Evolutionary conservation across 2,888 invertebrate species (phyloP).

Genomic region (Germaria angustata): DNA sequence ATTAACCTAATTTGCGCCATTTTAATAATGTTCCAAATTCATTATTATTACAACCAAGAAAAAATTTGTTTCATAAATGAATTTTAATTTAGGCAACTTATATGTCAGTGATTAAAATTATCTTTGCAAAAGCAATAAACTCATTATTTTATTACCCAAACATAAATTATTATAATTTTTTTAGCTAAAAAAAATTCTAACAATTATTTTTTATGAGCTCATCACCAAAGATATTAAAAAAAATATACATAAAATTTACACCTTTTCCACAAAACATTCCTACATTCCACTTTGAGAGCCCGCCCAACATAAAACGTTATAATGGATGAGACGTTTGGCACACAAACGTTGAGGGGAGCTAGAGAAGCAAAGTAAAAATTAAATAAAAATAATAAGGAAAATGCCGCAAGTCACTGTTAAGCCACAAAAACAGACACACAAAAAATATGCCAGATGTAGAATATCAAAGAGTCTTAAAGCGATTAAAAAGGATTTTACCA

Average conservation of each 20-base stretch:
- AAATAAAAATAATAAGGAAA: slow-evolving; percentile 46
- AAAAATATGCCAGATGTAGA: slow-evolving; percentile 51
- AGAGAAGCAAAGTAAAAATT: background rate
- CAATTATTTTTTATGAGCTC: slow-evolving; percentile 51
- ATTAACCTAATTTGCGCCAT: no score
- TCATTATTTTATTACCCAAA: slow-evolving; percentile 27
- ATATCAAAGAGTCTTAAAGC: slow-evolving; percentile 58
- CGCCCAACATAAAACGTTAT: slow-evolving; percentile 10
- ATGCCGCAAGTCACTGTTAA: slow-evolving; percentile 50
- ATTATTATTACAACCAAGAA: no score
- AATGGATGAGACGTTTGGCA: background rate
- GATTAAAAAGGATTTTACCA: slow-evolving; percentile 54
- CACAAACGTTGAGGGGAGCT: background rate
- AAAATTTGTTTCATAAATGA: background rate
- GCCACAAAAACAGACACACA: slow-evolving; percentile 39
- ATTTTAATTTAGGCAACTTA: background rate
- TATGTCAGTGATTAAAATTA: slow-evolving; percentile 13
- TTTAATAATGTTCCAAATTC: no score
- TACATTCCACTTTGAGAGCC: background rate
- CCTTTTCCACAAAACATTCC: slow-evolving; percentile 20
- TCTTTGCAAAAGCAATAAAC: slow-evolving; percentile 13
- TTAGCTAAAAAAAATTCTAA: slow-evolving; percentile 22
- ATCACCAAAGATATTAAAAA: slow-evolving; percentile 15
- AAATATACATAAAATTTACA: slow-evolving; percentile 15
- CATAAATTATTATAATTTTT: background rate